Percentiles rank a stretch among this genome's conserved stretches.
These are phyloP conservation scores for Norana najaformis DNA, from an alignment of 2,888 invertebrate genomes.

Conservation along the genomic window DNA sequence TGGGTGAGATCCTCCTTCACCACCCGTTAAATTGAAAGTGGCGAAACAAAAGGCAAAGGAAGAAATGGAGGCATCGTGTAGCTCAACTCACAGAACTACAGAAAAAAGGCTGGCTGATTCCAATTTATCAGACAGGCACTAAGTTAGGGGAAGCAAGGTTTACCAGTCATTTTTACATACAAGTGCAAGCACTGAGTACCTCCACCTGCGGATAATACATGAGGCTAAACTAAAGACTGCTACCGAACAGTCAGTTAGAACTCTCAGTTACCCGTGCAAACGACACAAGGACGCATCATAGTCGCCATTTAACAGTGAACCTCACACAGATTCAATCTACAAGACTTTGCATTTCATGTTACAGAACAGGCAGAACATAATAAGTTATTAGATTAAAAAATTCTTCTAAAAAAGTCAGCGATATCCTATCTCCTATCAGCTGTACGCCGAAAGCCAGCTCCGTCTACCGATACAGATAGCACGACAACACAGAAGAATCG, in stretches of 20 bases:
- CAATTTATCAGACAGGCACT: no score
- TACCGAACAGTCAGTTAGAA: not conserved
- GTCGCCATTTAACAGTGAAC: not conserved
- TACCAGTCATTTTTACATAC: not conserved
- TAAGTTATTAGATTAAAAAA: not conserved
- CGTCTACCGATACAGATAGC: not conserved
- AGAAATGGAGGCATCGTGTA: not conserved
- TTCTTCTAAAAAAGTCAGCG: not conserved
- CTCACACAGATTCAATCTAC: not conserved
- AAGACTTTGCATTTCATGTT: not conserved
- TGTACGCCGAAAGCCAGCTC: not conserved
- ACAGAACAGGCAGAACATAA: not conserved
- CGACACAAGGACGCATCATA: not conserved
- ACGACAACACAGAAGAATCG: not conserved
- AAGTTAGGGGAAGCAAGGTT: not conserved
- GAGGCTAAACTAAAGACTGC: not conserved
- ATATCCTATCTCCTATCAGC: slow-evolving; percentile 2
- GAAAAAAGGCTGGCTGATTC: no score
- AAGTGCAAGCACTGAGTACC: not conserved
- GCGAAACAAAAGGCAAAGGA: not conserved
- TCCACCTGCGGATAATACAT: not conserved
- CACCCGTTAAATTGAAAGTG: no score
- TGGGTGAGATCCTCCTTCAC: no score
- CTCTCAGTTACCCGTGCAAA: not conserved
- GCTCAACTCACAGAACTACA: no score